A percentile compares a stretch with the other conserved stretches of the same genome.
Conservation (phyloP, 2,888 invertebrate species). For the Pseudoips prasinana region DNA sequence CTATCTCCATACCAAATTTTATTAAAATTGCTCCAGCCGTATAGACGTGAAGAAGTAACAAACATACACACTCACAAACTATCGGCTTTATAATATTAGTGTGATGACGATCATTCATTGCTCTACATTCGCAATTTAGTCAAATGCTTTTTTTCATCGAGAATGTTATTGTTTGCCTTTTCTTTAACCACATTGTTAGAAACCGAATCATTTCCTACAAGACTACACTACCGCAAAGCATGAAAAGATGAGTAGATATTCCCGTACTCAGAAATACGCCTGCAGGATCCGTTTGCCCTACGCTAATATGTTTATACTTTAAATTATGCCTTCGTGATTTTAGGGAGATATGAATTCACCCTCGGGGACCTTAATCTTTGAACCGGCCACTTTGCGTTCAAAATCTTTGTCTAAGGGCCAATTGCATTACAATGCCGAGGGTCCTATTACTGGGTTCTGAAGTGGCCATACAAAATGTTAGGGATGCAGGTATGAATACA, state of each 20-base stretch:
- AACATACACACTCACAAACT: too few relatives aligned
- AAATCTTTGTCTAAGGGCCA: conserved; percentile 56
- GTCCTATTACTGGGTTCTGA: conserved; percentile 17
- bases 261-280: conserved; percentile 39
- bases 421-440: conserved; percentile 49
- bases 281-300: conserved; percentile 44
- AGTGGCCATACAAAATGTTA: conserved; percentile 22
- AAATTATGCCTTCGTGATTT: conserved; percentile 62
- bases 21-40: too few relatives aligned
- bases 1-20: too few relatives aligned
- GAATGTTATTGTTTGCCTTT: too few relatives aligned
- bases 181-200: too few relatives aligned
- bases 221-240: too few relatives aligned
- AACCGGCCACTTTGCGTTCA: conserved; percentile 46
- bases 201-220: too few relatives aligned
- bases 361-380: conserved; percentile 56
- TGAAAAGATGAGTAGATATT: conserved; percentile 28
- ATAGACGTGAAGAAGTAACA: too few relatives aligned
- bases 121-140: too few relatives aligned
- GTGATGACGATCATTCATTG: too few relatives aligned
- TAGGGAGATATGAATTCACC: conserved; percentile 67
- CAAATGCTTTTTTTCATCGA: too few relatives aligned
- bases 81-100: too few relatives aligned
- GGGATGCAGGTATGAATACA: conserved; percentile 9
- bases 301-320: conserved; percentile 61